Conservation (phyloP, 2,113 vertebrate genomes). For the Tyto alba region DNA sequence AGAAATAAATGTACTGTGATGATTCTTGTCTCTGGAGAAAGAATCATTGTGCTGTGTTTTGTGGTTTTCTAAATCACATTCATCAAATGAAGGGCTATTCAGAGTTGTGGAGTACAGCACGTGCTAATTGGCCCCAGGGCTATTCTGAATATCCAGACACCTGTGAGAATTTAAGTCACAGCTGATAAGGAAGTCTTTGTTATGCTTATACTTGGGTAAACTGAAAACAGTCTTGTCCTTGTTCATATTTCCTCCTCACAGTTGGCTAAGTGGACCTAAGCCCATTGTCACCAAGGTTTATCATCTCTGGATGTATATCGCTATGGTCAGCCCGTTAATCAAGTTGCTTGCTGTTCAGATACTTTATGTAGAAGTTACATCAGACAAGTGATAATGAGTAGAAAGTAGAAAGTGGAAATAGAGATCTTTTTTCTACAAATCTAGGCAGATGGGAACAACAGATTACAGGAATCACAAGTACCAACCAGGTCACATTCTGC, state of each 20-base stretch:
- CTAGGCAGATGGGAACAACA: background rate
- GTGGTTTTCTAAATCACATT: background rate
- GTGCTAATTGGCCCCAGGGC: background rate
- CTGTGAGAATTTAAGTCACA: background rate
- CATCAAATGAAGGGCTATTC: background rate
- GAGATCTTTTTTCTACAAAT: background rate
- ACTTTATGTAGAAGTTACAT: background rate
- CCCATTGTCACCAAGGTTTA: background rate
- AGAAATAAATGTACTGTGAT: background rate
- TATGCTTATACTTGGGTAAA: background rate
- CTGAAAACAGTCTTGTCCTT: background rate
- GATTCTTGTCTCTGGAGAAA: background rate
- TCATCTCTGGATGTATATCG: background rate
- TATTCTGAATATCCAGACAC: background rate
- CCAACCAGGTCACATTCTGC: background rate
- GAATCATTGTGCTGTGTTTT: background rate
- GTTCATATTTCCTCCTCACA: background rate
- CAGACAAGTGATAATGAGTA: background rate
- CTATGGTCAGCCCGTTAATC: rapidly evolving
- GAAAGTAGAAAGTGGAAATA: background rate
- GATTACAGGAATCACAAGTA: background rate
- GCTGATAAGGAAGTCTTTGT: background rate
- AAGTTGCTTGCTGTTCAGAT: background rate
- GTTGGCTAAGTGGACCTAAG: background rate
- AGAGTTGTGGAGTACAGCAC: background rate